Percentiles rank a stretch among this genome's conserved stretches.
Evolutionary conservation across 2,113 vertebrate genomes (phyloP).

Genomic region (Eudyptes chrysolophus): DNA sequence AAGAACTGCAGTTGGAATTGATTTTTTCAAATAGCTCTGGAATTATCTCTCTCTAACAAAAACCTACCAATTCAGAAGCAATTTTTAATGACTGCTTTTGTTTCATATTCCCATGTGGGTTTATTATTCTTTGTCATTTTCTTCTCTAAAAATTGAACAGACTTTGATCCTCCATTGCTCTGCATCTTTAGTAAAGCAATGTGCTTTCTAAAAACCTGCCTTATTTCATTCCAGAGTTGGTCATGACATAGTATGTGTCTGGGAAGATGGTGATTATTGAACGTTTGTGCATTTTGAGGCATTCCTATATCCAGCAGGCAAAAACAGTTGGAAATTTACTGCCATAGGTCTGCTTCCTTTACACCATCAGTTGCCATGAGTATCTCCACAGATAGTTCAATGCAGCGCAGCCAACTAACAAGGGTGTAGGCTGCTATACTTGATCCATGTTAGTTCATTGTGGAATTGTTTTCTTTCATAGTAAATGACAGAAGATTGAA

Average conservation of each 20-base stretch:
- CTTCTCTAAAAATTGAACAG: slow-evolving; percentile 19
- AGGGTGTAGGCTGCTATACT: not conserved
- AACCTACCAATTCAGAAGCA: slow-evolving; percentile 36
- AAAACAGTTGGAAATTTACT: not conserved
- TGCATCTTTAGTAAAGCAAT: not conserved
- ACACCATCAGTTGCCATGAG: not conserved
- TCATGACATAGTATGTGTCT: not conserved
- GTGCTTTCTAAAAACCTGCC: not conserved
- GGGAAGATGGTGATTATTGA: not conserved
- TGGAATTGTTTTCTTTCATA: not conserved
- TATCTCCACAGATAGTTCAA: not conserved
- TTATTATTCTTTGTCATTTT: slow-evolving; percentile 39
- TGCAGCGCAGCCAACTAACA: not conserved
- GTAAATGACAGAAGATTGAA: not conserved
- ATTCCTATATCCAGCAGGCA: not conserved
- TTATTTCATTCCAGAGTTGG: not conserved
- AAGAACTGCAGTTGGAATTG: slow-evolving; percentile 39
- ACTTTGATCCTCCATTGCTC: slow-evolving; percentile 6
- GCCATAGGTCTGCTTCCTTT: not conserved
- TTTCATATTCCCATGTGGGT: slow-evolving; percentile 48
- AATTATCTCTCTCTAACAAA: slow-evolving; percentile 53
- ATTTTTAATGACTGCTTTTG: slow-evolving; percentile 63
- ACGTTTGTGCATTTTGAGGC: not conserved
- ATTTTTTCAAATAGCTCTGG: slow-evolving; percentile 35
- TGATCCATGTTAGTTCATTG: not conserved